These are phyloP conservation scores for Lepidonotus clava DNA, from an alignment of 2,888 invertebrate species.

Conservation along the genomic window DNA sequence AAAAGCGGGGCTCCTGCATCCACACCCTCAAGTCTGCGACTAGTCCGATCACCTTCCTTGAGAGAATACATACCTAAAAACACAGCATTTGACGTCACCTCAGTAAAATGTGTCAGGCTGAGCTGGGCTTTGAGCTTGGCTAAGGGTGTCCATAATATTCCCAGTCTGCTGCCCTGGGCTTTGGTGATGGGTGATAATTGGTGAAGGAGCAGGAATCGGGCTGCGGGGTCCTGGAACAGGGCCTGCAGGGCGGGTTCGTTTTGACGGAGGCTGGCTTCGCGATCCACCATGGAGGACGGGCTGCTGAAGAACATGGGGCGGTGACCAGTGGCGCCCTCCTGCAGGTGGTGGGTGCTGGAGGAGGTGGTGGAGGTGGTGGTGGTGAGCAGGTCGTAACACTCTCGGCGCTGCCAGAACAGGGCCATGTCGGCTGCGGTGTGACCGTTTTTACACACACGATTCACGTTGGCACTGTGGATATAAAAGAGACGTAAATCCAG, in stretches of 20 bases:
- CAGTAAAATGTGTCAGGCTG: not conserved
- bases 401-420: slow-evolving; percentile 74
- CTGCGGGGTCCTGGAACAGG: not conserved
- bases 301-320: not conserved
- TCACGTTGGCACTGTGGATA: not conserved
- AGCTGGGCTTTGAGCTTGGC: not conserved
- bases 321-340: no score
- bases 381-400: slow-evolving; percentile 67
- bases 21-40: not conserved
- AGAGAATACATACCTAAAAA: not conserved
- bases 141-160: not conserved
- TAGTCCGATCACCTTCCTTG: no score
- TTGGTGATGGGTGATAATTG: not conserved
- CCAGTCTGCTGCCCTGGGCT: not conserved
- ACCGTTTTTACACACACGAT: slow-evolving; percentile 62
- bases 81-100: not conserved
- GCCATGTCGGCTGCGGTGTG: slow-evolving; percentile 77
- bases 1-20: not conserved
- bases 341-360: not conserved
- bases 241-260: not conserved
- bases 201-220: not conserved
- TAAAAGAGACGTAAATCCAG: no score
- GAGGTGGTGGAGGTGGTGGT: not conserved
- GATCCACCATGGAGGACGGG: not conserved
- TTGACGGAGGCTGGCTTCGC: not conserved